A percentile compares a stretch with the other conserved stretches of the same genome.
phyloP scores from a whole-genome alignment of 2,797 vertebrate genomes.

The Podargus strigoides region DNA sequence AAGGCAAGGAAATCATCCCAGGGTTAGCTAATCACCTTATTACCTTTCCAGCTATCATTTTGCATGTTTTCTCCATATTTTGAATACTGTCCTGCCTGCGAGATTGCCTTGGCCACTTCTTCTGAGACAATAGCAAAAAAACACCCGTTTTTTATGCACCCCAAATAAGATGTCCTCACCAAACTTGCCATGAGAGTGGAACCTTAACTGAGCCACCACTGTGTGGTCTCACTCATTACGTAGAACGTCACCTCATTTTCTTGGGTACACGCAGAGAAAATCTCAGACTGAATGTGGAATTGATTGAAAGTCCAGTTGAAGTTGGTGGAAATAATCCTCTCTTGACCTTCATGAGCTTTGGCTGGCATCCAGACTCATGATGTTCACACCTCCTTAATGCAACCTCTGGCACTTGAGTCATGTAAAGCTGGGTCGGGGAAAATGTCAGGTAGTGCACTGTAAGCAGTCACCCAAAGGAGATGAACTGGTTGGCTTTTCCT shows the following conservation, averaged over 20 bases:
- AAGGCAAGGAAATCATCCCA: neutral
- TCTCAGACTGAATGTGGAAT: neutral
- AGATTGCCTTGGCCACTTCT: neutral
- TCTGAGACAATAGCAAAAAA: neutral
- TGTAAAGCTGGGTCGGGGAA: neutral
- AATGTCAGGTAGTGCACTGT: slow-evolving; percentile 21
- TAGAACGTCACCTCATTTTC: neutral
- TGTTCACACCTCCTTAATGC: slow-evolving; percentile 56
- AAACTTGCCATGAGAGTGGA: neutral
- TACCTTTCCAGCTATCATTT: neutral
- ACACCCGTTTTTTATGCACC: neutral
- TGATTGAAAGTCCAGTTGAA: slow-evolving; percentile 40
- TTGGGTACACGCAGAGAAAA: neutral
- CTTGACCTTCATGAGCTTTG: slow-evolving; percentile 43
- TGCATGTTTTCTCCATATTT: neutral
- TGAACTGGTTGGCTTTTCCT: neutral
- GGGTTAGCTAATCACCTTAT: neutral
- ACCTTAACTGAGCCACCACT: neutral
- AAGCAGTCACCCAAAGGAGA: neutral
- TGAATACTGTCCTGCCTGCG: neutral
- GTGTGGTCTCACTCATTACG: neutral
- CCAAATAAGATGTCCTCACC: neutral
- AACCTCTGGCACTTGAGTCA: slow-evolving; percentile 28
- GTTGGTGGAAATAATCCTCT: slow-evolving; percentile 29
- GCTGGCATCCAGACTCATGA: slow-evolving; percentile 46